Conservation (phyloP, 1,140 invertebrate genomes). For the Dinothrombium tinctorium region DNA sequence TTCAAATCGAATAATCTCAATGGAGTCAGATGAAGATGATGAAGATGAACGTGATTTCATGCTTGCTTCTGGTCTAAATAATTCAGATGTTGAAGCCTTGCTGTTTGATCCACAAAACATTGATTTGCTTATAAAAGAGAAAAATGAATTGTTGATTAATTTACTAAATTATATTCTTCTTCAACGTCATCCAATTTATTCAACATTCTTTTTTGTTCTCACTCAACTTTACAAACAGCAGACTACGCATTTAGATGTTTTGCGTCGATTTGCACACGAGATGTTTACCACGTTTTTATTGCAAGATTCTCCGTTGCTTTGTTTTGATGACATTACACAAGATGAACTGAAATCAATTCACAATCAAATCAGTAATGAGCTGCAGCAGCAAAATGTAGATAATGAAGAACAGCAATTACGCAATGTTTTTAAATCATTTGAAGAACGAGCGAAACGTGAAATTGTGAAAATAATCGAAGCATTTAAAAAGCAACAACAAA, state of each 20-base stretch:
- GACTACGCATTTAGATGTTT: neutral
- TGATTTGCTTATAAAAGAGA: neutral
- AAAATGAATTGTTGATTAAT: neutral
- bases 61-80: neutral
- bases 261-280: neutral
- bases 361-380: too few species aligned
- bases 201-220: neutral
- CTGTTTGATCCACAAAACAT: neutral
- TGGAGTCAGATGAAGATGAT: constrained; percentile 5
- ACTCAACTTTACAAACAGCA: neutral
- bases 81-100: neutral
- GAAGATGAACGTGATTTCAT: too few species aligned
- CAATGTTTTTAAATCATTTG: neutral
- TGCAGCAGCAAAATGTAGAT: neutral
- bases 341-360: neutral
- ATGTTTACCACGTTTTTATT: neutral
- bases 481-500: neutral
- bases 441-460: neutral
- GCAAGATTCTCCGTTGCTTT: neutral
- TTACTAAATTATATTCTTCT: neutral
- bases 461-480: neutral
- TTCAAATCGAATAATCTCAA: too few species aligned
- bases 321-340: neutral
- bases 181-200: neutral
- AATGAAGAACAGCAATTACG: neutral